Conservation (phyloP, 1,140 invertebrate species). For the Drosophila bipectinata region DNA sequence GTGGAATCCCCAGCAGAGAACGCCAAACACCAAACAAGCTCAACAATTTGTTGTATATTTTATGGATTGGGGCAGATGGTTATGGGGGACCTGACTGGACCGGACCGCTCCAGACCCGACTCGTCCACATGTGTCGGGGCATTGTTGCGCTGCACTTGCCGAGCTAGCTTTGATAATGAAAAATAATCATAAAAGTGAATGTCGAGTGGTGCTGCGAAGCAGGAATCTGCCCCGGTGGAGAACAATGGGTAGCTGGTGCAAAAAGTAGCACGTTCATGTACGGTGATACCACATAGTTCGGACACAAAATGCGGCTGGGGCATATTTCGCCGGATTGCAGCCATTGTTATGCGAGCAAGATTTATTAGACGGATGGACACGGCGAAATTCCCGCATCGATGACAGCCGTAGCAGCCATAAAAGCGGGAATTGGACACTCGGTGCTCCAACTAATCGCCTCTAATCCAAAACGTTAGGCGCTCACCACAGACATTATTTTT, state of each 20-base stretch:
- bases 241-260: conserved; percentile 30
- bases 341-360: conserved; percentile 37
- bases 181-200: conserved; percentile 65
- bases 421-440: conserved; percentile 2
- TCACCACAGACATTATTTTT: conserved; percentile 7
- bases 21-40: conserved; percentile 49
- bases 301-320: neutral
- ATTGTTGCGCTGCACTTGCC: conserved; percentile 42
- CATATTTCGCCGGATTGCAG: conserved; percentile 21
- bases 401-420: neutral
- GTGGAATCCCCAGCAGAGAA: conserved; percentile 27
- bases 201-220: conserved; percentile 7
- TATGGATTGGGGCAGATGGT: conserved; percentile 1
- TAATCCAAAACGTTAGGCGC: conserved; percentile 6
- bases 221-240: conserved; percentile 5
- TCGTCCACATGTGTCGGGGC: conserved; percentile 25
- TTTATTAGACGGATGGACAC: conserved; percentile 36
- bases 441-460: conserved; percentile 12
- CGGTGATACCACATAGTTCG: conserved; percentile 5
- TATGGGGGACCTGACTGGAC: neutral
- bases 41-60: conserved; percentile 68
- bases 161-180: conserved; percentile 58
- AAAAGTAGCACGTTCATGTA: conserved; percentile 34
- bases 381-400: conserved; percentile 6
- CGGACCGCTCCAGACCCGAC: neutral